phyloP scores from a whole-genome alignment of 2,113 vertebrate genomes.

The Prochilodus magdalenae region DNA sequence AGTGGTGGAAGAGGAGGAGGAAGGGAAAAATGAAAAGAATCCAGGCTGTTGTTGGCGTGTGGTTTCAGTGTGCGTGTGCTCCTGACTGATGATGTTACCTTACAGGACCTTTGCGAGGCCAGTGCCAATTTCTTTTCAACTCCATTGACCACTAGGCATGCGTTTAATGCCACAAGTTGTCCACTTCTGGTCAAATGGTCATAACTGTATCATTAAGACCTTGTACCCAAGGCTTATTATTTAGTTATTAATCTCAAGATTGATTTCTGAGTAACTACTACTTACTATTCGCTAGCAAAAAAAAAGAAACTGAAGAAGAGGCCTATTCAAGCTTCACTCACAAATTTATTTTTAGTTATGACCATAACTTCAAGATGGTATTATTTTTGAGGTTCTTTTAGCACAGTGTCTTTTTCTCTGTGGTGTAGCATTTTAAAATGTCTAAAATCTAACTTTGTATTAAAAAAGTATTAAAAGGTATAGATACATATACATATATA shows the following conservation, averaged over 20 bases:
- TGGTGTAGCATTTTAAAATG: no score
- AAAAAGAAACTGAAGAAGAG: no score
- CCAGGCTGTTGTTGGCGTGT: slow-evolving; percentile 31
- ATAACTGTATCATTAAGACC: background rate
- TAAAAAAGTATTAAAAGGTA: no score
- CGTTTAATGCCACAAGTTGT: background rate
- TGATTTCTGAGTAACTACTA: no score
- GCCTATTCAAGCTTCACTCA: no score
- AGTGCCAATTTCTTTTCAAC: background rate
- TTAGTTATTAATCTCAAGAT: background rate
- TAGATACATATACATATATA: no score
- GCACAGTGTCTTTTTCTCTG: no score
- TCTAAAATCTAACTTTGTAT: no score
- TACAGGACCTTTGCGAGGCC: slow-evolving; percentile 43
- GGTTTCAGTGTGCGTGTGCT: slow-evolving; percentile 4
- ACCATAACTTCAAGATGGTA: no score
- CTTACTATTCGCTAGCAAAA: no score
- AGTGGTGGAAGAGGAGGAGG: background rate
- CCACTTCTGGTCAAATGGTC: background rate
- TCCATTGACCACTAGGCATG: background rate
- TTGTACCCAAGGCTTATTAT: background rate
- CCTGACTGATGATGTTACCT: slow-evolving; percentile 53
- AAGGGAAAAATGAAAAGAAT: slow-evolving; percentile 44
- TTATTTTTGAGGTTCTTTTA: no score
- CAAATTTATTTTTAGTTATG: no score